Evolutionary conservation across 2,113 vertebrate species (phyloP).

Genomic region (Gasterosteus aculeatus): DNA sequence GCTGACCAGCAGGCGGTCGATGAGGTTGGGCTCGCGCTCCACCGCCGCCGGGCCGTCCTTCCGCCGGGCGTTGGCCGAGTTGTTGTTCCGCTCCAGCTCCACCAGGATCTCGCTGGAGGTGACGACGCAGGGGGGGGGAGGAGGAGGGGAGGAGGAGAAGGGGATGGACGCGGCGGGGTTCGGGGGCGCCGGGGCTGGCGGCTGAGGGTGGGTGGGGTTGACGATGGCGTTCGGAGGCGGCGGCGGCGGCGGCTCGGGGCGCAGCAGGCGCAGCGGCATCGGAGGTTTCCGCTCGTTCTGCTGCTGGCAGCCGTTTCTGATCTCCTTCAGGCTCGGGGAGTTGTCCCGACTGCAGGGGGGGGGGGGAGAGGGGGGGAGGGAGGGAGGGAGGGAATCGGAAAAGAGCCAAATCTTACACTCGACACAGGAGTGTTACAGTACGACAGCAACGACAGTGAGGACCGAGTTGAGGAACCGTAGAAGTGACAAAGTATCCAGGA

Average conservation of each 20-base stretch:
- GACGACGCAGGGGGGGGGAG: constrained; percentile 86
- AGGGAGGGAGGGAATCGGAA: neutral
- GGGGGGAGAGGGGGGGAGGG: neutral
- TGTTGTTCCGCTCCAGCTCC: constrained; percentile 96
- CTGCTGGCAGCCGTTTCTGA: constrained; percentile 97
- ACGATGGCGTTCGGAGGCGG: constrained; percentile 77
- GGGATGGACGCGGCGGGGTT: constrained; percentile 72
- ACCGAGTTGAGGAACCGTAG: too few species aligned
- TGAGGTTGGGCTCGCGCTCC: constrained; percentile 97
- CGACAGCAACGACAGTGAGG: neutral
- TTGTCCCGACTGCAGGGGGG: constrained; percentile 89
- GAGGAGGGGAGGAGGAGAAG: constrained; percentile 71
- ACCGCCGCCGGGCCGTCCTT: constrained; percentile 86
- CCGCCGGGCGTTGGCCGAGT: constrained; percentile 88
- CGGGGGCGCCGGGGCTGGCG: constrained; percentile 54
- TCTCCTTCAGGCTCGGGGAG: constrained; percentile 98
- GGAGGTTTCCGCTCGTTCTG: constrained; percentile 95
- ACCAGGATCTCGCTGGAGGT: constrained; percentile 97
- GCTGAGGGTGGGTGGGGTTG: constrained; percentile 44
- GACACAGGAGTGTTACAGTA: neutral
- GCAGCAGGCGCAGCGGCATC: constrained; percentile 92
- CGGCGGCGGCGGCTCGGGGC: constrained; percentile 88
- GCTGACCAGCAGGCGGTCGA: constrained; percentile 98
- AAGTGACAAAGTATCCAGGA: constrained; percentile 5
- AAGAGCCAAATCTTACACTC: neutral